Conservation (phyloP, 2,113 vertebrate genomes). For the Lophochroa leadbeateri region DNA sequence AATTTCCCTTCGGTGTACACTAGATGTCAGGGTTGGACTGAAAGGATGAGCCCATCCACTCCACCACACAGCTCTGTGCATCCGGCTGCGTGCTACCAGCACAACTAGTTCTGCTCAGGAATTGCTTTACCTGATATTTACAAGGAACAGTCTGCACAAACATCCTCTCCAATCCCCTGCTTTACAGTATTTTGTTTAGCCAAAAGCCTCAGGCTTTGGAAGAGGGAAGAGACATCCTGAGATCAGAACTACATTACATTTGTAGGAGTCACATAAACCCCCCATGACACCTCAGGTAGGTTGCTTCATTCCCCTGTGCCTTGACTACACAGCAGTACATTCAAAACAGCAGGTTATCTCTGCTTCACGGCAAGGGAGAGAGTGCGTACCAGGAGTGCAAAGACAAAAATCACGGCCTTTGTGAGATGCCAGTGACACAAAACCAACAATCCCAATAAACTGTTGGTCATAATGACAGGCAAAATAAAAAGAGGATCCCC, state of each 20-base stretch:
- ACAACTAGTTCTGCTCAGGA: not conserved
- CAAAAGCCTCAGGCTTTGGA: not conserved
- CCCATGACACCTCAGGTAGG: not conserved
- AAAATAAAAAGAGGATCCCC: not conserved
- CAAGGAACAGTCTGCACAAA: not conserved
- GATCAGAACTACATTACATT: not conserved
- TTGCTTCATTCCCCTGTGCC: not conserved
- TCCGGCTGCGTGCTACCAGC: not conserved
- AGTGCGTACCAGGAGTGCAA: not conserved
- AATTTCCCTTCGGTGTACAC: not conserved
- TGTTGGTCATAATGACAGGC: not conserved
- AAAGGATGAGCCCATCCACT: not conserved
- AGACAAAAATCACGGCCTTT: not conserved
- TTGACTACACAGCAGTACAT: not conserved
- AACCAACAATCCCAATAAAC: not conserved
- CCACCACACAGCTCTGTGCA: rapidly evolving
- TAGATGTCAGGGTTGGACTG: constrained; percentile 49
- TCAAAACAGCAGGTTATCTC: not conserved
- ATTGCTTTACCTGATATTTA: not conserved
- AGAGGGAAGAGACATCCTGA: not conserved
- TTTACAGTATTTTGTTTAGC: not conserved
- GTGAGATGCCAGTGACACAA: not conserved
- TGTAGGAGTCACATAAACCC: not conserved
- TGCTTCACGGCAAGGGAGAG: not conserved
- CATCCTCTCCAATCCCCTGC: not conserved